Evolutionary conservation across 1,140 invertebrate species (phyloP).

Genomic region (Euglossa dilemma): DNA sequence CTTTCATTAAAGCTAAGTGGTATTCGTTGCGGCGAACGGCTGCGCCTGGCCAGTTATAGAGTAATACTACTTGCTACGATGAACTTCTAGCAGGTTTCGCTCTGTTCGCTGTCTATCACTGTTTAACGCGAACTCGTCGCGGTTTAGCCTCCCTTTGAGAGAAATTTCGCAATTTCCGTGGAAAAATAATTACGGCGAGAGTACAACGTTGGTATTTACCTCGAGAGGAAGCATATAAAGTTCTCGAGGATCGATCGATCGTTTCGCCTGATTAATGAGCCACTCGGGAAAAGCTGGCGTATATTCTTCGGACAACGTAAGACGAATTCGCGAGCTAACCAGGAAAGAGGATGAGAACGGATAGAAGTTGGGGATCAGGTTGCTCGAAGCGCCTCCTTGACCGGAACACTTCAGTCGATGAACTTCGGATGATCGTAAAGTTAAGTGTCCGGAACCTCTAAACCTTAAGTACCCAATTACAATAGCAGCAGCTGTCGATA

Average conservation of each 20-base stretch:
- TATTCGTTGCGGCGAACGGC: not conserved
- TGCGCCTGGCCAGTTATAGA: conserved; percentile 19
- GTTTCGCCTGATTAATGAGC: not conserved
- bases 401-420: conserved; percentile 47
- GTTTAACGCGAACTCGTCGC: not conserved
- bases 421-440: conserved; percentile 51
- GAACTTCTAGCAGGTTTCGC: too few relatives aligned
- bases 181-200: not conserved
- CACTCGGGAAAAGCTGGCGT: not conserved
- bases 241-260: not conserved
- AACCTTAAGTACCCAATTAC: conserved; percentile 48
- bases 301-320: not conserved
- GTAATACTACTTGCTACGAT: conserved; percentile 28
- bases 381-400: conserved; percentile 33
- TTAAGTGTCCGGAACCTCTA: conserved; percentile 49
- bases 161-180: not conserved
- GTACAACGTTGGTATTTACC: not conserved
- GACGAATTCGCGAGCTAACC: not conserved
- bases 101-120: not conserved
- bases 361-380: conserved; percentile 25
- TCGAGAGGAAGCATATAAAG: not conserved
- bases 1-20: conserved; percentile 43
- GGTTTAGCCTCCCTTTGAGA: not conserved
- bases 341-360: not conserved
- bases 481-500: conserved; percentile 48